phyloP scores from a whole-genome alignment of 2,797 vertebrate genomes.

The Scleropages formosus region DNA sequence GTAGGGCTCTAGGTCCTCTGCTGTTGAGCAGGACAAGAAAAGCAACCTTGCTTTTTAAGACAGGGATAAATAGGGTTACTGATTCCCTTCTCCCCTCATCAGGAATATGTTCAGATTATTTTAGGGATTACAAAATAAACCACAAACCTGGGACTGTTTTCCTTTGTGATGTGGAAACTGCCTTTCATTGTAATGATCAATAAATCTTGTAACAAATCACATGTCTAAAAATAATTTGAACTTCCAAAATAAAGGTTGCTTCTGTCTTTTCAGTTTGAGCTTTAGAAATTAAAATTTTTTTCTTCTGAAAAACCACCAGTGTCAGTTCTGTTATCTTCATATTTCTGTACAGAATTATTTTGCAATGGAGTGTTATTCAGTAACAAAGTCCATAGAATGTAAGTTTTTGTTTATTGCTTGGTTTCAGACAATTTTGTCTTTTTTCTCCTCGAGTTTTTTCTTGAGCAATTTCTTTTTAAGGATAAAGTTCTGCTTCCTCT shows the following conservation, averaged over 20 bases:
- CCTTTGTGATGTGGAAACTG: constrained; percentile 55
- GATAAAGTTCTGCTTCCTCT: constrained; percentile 55
- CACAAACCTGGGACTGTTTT: constrained; percentile 40
- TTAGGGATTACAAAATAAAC: constrained; percentile 32
- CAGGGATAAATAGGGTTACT: constrained; percentile 2
- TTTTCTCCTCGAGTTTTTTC: constrained; percentile 49
- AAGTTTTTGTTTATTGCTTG: constrained; percentile 16
- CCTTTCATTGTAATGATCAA: constrained; percentile 48
- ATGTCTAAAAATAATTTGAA: constrained; percentile 36
- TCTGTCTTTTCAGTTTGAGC: constrained; percentile 24
- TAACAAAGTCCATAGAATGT: neutral
- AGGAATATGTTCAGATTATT: constrained; percentile 15
- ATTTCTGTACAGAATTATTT: neutral
- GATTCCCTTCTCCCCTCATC: neutral
- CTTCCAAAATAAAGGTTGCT: constrained; percentile 35
- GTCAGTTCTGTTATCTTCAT: neutral
- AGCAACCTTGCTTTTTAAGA: constrained; percentile 24
- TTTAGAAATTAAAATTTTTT: constrained; percentile 9
- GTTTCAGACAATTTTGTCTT: no score
- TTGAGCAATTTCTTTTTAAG: constrained; percentile 54
- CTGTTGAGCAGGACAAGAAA: constrained; percentile 31
- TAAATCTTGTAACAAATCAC: constrained; percentile 38
- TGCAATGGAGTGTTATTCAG: neutral
- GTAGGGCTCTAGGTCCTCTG: constrained; percentile 15
- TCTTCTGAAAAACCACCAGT: neutral